Evolutionary conservation across 1,140 invertebrate genomes (phyloP), one percentile per base, ranked within the genome.

Genomic region (Mylabris phalerata): DNA sequence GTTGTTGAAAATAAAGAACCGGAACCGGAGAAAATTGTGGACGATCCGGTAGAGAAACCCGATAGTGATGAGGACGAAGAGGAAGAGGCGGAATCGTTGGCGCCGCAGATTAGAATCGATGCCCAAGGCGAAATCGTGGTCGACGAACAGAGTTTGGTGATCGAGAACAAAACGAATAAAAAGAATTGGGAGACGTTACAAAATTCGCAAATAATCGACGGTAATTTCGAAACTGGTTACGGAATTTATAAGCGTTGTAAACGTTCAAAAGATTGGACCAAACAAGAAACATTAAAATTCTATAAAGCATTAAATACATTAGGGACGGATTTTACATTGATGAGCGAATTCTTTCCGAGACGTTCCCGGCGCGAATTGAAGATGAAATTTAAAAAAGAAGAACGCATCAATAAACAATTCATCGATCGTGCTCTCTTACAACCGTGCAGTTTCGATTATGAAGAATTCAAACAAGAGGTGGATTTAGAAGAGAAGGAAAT

Each of bases 261-360:
- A 65, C 80, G 84, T 19, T 79, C 83, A 2, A 84, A 82, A 25
- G 82, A 85, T 7, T 89, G 87, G 86, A 73, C 73, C 4, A 75
- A 80, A 39, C 77, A 77, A 41, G 91, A 94, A 71, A 95, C 92
- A 0, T 75, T 90, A 2, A 84, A 84, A 61, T 96, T 96, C 74
- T 96, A 93, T 73, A 83, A 84, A 68, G 91, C 90, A n/a, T 75
- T 96, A 9, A 90, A 88, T 65, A 86, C 83, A 9, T 80, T 94
- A 50, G 93, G 93, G 0, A 93, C 92, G 0, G 92, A 95, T 77
- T 95, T 96, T 73, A 84, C 88, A 0, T 70, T 95, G 10, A 95
- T 96, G 90, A 77, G 83, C 51, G 80, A 82, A 48, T 75, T 93
- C n/a, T 93, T 95, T 74, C 86, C 87, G 0, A 82, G 84, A 47